Evolutionary conservation across 2,888 invertebrate species (phyloP).

Genomic region (Drosophila histrio): DNA sequence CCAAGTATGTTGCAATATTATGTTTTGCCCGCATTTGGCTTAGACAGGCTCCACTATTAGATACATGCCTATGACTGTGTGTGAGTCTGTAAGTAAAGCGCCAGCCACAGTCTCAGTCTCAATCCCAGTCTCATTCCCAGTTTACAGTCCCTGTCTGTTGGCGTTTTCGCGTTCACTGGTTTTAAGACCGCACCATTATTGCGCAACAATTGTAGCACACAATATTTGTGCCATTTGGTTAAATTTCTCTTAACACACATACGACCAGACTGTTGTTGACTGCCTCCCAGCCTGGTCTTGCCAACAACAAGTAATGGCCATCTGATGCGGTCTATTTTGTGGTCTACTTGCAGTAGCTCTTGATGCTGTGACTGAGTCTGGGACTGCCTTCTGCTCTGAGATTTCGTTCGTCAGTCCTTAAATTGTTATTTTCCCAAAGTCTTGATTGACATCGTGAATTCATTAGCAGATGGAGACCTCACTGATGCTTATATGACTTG

Average conservation of each 20-base stretch:
- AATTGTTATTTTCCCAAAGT: constrained; percentile 23
- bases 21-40: constrained; percentile 77
- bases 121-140: constrained; percentile 23
- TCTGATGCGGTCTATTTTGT: constrained; percentile 30
- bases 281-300: constrained; percentile 2
- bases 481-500: constrained; percentile 7
- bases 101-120: constrained; percentile 31
- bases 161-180: constrained; percentile 48
- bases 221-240: constrained; percentile 75
- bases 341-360: constrained; percentile 13
- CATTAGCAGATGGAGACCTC: constrained; percentile 24
- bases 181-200: constrained; percentile 53
- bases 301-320: constrained; percentile 19
- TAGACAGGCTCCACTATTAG: constrained; percentile 61
- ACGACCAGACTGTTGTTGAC: constrained; percentile 30
- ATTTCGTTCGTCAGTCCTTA: constrained; percentile 27
- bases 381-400: not conserved
- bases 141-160: constrained; percentile 30
- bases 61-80: constrained; percentile 24
- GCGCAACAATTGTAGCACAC: constrained; percentile 75
- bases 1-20: constrained; percentile 75
- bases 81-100: constrained; percentile 50
- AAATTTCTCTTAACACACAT: constrained; percentile 74
- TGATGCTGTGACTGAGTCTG: not conserved
- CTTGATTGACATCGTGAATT: constrained; percentile 34